phyloP scores from a whole-genome alignment of 2,888 invertebrate species.

The Argyra leucocephala region DNA sequence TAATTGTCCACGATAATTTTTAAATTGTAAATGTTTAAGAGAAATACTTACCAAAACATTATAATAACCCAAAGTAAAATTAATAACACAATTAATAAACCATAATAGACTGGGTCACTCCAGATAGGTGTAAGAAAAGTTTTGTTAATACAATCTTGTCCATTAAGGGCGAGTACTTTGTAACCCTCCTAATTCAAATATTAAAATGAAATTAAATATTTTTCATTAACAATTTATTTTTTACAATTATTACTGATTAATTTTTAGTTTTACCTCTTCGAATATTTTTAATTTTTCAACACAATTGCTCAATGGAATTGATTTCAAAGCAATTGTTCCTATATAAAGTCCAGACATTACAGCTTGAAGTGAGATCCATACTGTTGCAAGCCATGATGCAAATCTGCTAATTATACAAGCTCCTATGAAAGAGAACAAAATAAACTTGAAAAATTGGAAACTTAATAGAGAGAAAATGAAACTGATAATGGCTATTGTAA shows the following conservation, averaged over 20 bases:
- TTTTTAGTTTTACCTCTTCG: constrained; percentile 26
- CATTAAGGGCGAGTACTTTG: constrained; percentile 33
- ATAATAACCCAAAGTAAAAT: constrained; percentile 41
- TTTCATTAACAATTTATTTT: no score
- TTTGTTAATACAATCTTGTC: constrained; percentile 40
- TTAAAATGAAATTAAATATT: no score
- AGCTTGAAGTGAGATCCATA: constrained; percentile 43
- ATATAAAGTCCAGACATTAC: constrained; percentile 40
- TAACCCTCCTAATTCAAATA: constrained; percentile 34
- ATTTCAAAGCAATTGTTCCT: constrained; percentile 38
- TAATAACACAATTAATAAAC: constrained; percentile 37
- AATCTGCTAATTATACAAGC: constrained; percentile 42
- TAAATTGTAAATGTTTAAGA: constrained; percentile 5
- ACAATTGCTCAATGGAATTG: constrained; percentile 41
- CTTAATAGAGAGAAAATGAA: no score
- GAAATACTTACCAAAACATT: constrained; percentile 37
- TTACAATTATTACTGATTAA: background rate
- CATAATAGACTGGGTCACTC: constrained; percentile 41
- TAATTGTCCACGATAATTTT: background rate
- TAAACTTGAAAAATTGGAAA: background rate
- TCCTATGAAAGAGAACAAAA: constrained; percentile 27
- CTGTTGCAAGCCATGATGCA: constrained; percentile 41
- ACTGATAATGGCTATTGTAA: no score
- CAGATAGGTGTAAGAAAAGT: constrained; percentile 43
- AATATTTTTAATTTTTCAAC: constrained; percentile 35